Conservation (phyloP, 2,113 vertebrate genomes). For the Dunckerocampus dactyliophorus region DNA sequence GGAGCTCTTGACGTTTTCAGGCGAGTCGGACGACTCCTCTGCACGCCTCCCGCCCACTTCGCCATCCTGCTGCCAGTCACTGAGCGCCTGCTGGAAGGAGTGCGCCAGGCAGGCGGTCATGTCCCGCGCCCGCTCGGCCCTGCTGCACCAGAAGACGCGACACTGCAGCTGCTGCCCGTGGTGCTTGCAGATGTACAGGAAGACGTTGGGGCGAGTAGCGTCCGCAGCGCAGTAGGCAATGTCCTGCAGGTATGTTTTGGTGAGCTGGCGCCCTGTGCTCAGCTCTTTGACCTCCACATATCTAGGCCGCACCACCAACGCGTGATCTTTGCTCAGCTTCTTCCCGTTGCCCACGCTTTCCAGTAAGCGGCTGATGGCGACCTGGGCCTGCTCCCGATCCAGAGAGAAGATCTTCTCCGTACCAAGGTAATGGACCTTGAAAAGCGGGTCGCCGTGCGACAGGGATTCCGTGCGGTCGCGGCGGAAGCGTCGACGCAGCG, state of each 20-base stretch:
- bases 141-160: conserved; percentile 78
- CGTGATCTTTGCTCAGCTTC: conserved; percentile 74
- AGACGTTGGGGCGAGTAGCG: conserved; percentile 68
- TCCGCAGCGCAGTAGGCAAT: conserved; percentile 76
- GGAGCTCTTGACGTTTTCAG: conserved; percentile 51
- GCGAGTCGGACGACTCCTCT: conserved; percentile 35
- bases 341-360: conserved; percentile 55
- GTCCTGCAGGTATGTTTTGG: conserved; percentile 79
- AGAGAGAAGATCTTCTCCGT: conserved; percentile 78
- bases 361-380: conserved; percentile 69
- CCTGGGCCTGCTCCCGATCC: conserved; percentile 73
- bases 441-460: conserved; percentile 77
- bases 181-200: conserved; percentile 78
- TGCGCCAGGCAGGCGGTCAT: conserved; percentile 73
- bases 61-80: conserved; percentile 69
- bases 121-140: conserved; percentile 71
- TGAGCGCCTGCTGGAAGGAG: conserved; percentile 76
- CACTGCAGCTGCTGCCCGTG: conserved; percentile 78
- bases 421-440: conserved; percentile 78
- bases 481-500: conserved; percentile 70
- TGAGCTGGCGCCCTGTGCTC: conserved; percentile 76
- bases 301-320: conserved; percentile 73
- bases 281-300: conserved; percentile 80
- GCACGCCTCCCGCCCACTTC: conserved; percentile 31
- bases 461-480: conserved; percentile 72